These are phyloP conservation scores for Teleogryllus occipitalis DNA, from an alignment of 1,140 invertebrate genomes.

Conservation along the genomic window DNA sequence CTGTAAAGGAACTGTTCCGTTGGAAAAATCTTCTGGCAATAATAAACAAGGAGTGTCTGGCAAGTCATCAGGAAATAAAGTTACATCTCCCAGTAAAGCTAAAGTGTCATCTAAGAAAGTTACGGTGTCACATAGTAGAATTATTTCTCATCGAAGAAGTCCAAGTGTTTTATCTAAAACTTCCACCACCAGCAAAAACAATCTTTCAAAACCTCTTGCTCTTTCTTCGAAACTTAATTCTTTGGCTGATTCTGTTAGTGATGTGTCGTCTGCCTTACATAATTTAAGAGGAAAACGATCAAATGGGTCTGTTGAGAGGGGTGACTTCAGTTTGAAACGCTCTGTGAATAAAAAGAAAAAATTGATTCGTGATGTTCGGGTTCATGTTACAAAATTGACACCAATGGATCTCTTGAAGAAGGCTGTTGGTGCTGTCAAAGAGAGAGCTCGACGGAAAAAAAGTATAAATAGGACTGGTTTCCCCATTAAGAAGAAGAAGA, in stretches of 20 bases:
- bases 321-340: not conserved
- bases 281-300: constrained; percentile 14
- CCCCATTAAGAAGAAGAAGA: constrained; percentile 74
- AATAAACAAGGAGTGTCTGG: not conserved
- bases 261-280: not conserved
- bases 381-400: constrained; percentile 42
- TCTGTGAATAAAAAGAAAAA: constrained; percentile 40
- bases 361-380: constrained; percentile 44
- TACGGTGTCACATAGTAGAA: no score
- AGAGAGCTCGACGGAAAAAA: constrained; percentile 63
- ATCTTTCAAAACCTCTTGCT: not conserved
- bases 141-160: not conserved
- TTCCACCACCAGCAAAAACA: not conserved
- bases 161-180: not conserved
- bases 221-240: constrained; percentile 6
- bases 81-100: not conserved
- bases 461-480: constrained; percentile 78
- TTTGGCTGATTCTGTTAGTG: not conserved
- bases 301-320: constrained; percentile 6
- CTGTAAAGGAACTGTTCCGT: not conserved
- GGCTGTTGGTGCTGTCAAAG: constrained; percentile 37
- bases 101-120: not conserved
- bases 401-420: constrained; percentile 34
- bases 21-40: not conserved
- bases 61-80: not conserved